Conservation (phyloP, 2,113 vertebrate genomes). For the Chloroceryle aenea region DNA sequence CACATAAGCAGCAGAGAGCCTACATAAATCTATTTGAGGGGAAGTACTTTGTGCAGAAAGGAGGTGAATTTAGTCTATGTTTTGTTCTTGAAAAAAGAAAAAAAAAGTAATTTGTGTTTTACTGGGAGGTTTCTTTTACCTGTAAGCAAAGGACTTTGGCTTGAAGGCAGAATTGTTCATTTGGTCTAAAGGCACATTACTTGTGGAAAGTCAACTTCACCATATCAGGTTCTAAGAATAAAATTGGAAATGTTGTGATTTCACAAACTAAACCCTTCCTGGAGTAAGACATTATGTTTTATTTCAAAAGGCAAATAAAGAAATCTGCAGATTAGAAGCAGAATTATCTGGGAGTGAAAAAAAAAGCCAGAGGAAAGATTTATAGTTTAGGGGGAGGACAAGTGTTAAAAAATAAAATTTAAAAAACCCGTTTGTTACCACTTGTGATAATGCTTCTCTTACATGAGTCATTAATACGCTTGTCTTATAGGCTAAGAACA, state of each 20-base stretch:
- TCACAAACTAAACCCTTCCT: not conserved
- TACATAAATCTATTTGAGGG: not conserved
- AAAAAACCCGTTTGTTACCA: not conserved
- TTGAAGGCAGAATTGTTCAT: not conserved
- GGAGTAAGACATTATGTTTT: not conserved
- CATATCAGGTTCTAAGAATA: not conserved
- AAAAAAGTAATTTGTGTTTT: not conserved
- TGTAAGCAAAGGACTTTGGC: not conserved
- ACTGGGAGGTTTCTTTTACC: not conserved
- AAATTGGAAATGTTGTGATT: not conserved
- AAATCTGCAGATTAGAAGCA: not conserved
- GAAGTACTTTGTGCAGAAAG: not conserved
- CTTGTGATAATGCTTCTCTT: not conserved
- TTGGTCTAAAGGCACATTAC: not conserved
- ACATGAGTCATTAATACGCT: not conserved
- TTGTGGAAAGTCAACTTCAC: not conserved
- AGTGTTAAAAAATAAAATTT: not conserved
- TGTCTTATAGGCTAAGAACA: not conserved
- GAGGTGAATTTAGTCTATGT: not conserved
- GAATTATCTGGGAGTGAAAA: not conserved
- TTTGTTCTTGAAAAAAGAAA: not conserved
- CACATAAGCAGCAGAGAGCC: not conserved
- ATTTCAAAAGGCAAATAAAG: not conserved
- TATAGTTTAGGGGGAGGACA: not conserved
- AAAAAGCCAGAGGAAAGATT: not conserved